A percentile compares a stretch with the other conserved stretches of the same genome.
Conservation (phyloP, 2,113 vertebrate species). For the Melanotaenia duboulayi region DNA sequence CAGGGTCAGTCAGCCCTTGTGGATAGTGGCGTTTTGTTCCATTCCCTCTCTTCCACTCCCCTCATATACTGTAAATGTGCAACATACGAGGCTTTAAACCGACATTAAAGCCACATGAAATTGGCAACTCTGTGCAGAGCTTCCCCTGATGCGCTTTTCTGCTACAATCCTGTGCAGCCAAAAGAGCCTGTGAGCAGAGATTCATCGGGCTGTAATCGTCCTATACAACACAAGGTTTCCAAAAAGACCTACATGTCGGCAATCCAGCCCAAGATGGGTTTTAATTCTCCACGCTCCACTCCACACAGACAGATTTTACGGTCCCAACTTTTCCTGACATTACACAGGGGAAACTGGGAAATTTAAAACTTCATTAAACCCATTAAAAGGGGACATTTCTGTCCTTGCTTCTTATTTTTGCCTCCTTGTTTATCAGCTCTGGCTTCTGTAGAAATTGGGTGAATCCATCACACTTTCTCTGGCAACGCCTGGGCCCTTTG, state of each 20-base stretch:
- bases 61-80: slow-evolving; percentile 26
- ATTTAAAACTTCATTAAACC: slow-evolving; percentile 72
- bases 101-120: slow-evolving; percentile 35
- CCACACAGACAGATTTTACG: slow-evolving; percentile 23
- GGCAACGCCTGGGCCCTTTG: slow-evolving; percentile 2
- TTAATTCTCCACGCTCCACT: slow-evolving; percentile 51
- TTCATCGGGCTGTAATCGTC: slow-evolving; percentile 61
- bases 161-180: slow-evolving; percentile 36
- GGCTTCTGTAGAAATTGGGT: slow-evolving; percentile 47
- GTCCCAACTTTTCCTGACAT: slow-evolving; percentile 26
- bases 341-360: slow-evolving; percentile 28
- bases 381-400: slow-evolving; percentile 39
- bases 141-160: slow-evolving; percentile 59
- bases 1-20: slow-evolving; percentile 39
- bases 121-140: slow-evolving; percentile 33
- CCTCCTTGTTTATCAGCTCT: slow-evolving; percentile 17
- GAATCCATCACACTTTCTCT: slow-evolving; percentile 68
- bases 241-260: slow-evolving; percentile 46
- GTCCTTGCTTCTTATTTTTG: slow-evolving; percentile 21
- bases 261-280: slow-evolving; percentile 45
- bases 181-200: slow-evolving; percentile 52
- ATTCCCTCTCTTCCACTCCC: slow-evolving; percentile 1
- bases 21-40: slow-evolving; percentile 31
- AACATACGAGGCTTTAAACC: slow-evolving; percentile 40
- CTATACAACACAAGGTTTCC: slow-evolving; percentile 48